Base-by-base conservation (phyloP, 2,113 vertebrate genomes). In the Acrocephalus arundinaceus region DNA sequence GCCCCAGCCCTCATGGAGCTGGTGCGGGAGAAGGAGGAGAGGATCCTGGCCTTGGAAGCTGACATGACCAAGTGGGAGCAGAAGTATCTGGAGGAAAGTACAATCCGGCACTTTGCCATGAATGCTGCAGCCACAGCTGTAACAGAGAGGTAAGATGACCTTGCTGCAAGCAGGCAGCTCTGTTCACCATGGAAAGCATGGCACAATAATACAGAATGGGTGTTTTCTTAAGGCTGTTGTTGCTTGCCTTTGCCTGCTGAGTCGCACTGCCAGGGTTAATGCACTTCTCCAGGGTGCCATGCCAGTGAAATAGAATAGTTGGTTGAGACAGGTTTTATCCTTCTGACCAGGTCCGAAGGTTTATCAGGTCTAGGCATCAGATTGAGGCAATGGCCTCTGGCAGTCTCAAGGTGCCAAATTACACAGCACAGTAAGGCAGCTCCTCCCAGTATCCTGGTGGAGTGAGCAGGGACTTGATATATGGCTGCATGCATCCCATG, bases 1-100 rank as follows among this genome's bases (percentile, higher is more conserved):
- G 97, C 98, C 21, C 98, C 98, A 0, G 98, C 98, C 35, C 97
- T 99, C 54, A 97, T 99, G 98, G 98, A 99, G 67, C 95, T 98
- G 7, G 98, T 99, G 54, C 93, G 98, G 90, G 98, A 99, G 96
- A 99, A 99, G 90, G 98, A 99, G 79, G 98, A 99, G 95, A 97
- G 98, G 63, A 98, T 99, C 93, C 92, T 99, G 96, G 98, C 98
- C 28, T 85, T 99, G 86, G 98, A 99, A 96, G 98, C 98, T 0
- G 98, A 99, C 96, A 98, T 98, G 98, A 98, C 98, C 70, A 98
- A 98, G 92, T 99, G 98, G 98, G 98, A 99, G 72, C 98, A 99
- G 97, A 99, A 99, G 70, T 99, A 99, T 52, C 96, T 99, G 78
- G 98, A 99, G 92, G 98, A 99, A 87, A 99, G 98, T 21, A 98